Base-by-base conservation (phyloP, 2,797 vertebrate genomes). In the Vireo griseus region DNA sequence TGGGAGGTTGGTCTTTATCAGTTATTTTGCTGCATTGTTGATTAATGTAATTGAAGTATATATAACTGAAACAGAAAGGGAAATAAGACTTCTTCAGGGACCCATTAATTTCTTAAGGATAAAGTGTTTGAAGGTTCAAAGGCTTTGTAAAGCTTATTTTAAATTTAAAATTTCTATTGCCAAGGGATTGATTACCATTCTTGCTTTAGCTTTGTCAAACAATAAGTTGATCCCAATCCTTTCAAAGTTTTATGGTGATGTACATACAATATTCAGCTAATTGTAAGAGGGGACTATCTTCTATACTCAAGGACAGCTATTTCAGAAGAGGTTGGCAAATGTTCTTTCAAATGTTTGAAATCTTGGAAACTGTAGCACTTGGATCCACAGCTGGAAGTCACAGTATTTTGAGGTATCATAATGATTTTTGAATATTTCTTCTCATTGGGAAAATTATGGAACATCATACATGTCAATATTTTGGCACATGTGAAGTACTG, bases 31-130 rank as follows among this genome's bases (percentile, higher is more conserved):
- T 66, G 76, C 81, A 76, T 95, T 98, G 97, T 98, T 98, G 97
- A 97, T 98, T 97, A 98, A 97, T 95, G 81, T 97, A 98, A 98
- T 96, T 97, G 97, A 97, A 97, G 96, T 93, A 94, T 97, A 96
- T 96, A 98, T 97, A 97, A 96, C 74, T 96, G 95, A 97, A 97
- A 96, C 88, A 96, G 97, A 97, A 95, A 96, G 96, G 86, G 96
- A 97, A 97, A 97, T 97, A 97, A 94, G 95, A 94, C 97, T 98
- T 98, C 97, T 98, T 98, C 96, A 91, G 98, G 97, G 98, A 98
- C 97, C 97, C 96, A 98, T 98, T 98, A 98, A 98, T 98, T 98
- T 98, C 98, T 98, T 98, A 98, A 98, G 96, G 97, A 98, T 96
- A 97, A 96, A 97, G 95, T 97, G 97, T 97, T 97, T 98, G 98